A percentile compares a stretch with the other conserved stretches of the same genome.
phyloP scores from a whole-genome alignment of 2,113 vertebrate genomes.

The Ibidorhyncha struthersii region DNA sequence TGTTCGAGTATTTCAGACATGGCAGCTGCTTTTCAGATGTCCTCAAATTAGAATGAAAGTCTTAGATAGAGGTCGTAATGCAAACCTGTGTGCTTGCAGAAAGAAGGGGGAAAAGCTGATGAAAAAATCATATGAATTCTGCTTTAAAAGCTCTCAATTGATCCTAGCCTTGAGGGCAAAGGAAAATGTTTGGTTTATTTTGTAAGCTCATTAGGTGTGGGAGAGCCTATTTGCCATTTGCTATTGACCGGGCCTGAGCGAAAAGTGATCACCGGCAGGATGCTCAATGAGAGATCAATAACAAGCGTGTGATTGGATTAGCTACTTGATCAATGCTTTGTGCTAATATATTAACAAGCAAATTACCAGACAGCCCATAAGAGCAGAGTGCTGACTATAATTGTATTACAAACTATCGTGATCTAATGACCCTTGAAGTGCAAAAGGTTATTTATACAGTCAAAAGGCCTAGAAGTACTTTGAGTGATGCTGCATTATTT shows the following conservation, averaged over 20 bases:
- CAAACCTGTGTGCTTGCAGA: slow-evolving; percentile 70
- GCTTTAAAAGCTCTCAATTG: slow-evolving; percentile 85
- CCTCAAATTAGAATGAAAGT: slow-evolving; percentile 74
- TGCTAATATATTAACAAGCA: slow-evolving; percentile 98
- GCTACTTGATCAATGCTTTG: slow-evolving; percentile 90
- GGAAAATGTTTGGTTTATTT: slow-evolving; percentile 98
- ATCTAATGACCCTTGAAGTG: slow-evolving; percentile 78
- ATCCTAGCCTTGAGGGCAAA: slow-evolving; percentile 86
- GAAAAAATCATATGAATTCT: slow-evolving; percentile 92
- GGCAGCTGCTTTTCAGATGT: slow-evolving; percentile 91
- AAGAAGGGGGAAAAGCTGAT: slow-evolving; percentile 67
- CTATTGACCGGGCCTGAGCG: slow-evolving; percentile 85
- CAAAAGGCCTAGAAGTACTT: slow-evolving; percentile 67
- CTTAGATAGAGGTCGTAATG: slow-evolving; percentile 70
- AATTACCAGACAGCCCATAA: slow-evolving; percentile 84
- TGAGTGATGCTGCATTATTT: slow-evolving; percentile 38
- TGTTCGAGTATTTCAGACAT: slow-evolving; percentile 80
- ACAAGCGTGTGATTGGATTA: slow-evolving; percentile 94
- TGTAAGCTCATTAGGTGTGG: slow-evolving; percentile 93
- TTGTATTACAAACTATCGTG: slow-evolving; percentile 78
- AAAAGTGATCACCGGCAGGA: slow-evolving; percentile 88
- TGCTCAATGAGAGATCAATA: slow-evolving; percentile 92
- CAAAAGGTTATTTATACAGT: slow-evolving; percentile 80
- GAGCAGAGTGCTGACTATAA: slow-evolving; percentile 79
- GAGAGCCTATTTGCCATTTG: slow-evolving; percentile 87